phyloP scores from a whole-genome alignment of 2,113 vertebrate species.

The Micronisus gabar region DNA sequence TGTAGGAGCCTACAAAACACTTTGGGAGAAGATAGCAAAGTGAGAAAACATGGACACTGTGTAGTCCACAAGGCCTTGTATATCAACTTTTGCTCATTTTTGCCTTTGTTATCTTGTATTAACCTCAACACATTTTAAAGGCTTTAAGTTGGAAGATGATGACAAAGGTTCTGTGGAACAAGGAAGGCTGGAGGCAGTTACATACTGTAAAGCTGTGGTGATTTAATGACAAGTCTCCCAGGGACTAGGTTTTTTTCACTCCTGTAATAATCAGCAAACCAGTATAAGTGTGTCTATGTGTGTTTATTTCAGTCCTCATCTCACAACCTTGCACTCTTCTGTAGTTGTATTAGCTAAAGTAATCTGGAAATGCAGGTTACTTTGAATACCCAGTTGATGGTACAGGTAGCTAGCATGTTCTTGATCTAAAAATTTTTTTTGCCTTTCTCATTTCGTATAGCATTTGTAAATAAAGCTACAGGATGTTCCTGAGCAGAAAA shows the following conservation, averaged over 20 bases:
- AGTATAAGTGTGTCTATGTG: not conserved
- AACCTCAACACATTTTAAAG: not conserved
- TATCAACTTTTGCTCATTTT: not conserved
- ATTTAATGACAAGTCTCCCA: not conserved
- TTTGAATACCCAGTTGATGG: not conserved
- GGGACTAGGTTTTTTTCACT: not conserved
- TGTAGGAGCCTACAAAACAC: not conserved
- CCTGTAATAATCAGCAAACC: not conserved
- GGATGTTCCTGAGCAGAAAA: not conserved
- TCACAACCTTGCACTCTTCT: not conserved
- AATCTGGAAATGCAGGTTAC: not conserved
- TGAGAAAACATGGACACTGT: not conserved
- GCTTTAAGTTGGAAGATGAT: rapidly evolving
- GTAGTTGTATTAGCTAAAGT: not conserved
- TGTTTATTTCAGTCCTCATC: not conserved
- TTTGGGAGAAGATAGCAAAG: not conserved
- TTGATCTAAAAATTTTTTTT: not conserved
- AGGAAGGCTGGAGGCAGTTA: not conserved
- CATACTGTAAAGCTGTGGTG: not conserved
- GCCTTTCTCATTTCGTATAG: not conserved
- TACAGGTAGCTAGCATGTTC: not conserved
- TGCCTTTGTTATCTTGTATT: not conserved
- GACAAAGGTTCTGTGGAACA: not conserved
- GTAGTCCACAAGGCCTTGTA: not conserved
- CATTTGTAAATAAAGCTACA: not conserved